phyloP scores from a whole-genome alignment of 35 echinoderm and acorn worm genomes.

The Patiria miniata region DNA sequence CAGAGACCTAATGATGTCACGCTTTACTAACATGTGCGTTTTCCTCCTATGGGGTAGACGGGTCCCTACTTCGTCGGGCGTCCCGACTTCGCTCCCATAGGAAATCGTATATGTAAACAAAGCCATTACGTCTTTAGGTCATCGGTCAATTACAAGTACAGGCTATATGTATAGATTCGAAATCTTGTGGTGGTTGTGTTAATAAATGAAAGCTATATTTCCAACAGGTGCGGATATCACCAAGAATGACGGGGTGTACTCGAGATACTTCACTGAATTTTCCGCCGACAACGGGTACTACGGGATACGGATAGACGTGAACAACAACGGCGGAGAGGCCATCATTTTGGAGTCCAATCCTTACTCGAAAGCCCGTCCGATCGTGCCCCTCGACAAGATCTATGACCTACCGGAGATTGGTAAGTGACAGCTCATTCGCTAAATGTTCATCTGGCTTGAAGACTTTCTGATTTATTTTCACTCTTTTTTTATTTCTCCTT shows the following conservation, averaged over 20 bases:
- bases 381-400: constrained; percentile 2
- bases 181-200: too few species aligned
- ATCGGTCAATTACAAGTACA: too few species aligned
- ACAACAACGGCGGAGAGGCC: constrained; percentile 49
- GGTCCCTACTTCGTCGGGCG: too few species aligned
- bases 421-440: background rate
- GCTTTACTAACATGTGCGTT: too few species aligned
- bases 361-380: constrained; percentile 19
- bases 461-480: background rate
- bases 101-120: too few species aligned
- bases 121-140: too few species aligned
- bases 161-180: too few species aligned
- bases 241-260: constrained; percentile 73
- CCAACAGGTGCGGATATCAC: constrained; percentile 59
- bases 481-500: background rate
- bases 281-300: constrained; percentile 50
- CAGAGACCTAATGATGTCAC: too few species aligned
- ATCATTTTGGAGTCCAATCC: constrained; percentile 10
- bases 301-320: constrained; percentile 52
- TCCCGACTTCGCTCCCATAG: too few species aligned
- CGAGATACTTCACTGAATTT: constrained; percentile 52
- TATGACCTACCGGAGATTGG: constrained; percentile 39
- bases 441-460: background rate
- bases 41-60: too few species aligned
- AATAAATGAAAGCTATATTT: background rate